Evolutionary conservation across 2,113 vertebrate genomes (phyloP).

Genomic region (Lucifuga dentata): DNA sequence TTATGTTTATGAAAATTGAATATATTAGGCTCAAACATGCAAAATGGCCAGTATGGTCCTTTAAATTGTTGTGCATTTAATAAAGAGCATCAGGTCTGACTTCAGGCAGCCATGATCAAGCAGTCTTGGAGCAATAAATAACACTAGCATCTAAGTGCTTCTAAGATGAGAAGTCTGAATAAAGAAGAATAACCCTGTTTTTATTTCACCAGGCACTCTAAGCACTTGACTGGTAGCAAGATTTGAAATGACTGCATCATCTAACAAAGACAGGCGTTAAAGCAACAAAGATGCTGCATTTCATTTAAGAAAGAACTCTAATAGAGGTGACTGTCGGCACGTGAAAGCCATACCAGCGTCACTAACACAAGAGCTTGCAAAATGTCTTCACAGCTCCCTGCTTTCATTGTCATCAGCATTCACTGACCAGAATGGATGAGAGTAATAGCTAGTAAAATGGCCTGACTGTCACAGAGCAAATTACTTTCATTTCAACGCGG

Average conservation of each 20-base stretch:
- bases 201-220: slow-evolving; percentile 1
- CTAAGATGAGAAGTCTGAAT: slow-evolving; percentile 22
- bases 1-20: too few species aligned
- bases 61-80: slow-evolving; percentile 45
- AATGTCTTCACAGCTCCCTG: slow-evolving; percentile 73
- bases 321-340: slow-evolving; percentile 30
- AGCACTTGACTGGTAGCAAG: slow-evolving; percentile 10
- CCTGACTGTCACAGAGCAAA: slow-evolving; percentile 75
- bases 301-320: slow-evolving; percentile 23
- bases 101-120: slow-evolving; percentile 42
- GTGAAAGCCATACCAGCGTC: slow-evolving; percentile 47
- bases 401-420: slow-evolving; percentile 75
- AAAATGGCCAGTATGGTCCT: too few species aligned
- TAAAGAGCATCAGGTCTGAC: slow-evolving; percentile 53
- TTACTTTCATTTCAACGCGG: slow-evolving; percentile 71
- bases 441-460: slow-evolving; percentile 79
- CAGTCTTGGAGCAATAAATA: slow-evolving; percentile 47
- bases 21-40: too few species aligned
- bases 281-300: slow-evolving; percentile 1
- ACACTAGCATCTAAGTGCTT: background rate
- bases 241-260: slow-evolving; percentile 3
- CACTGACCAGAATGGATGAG: slow-evolving; percentile 78
- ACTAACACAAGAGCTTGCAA: slow-evolving; percentile 60
- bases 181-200: slow-evolving; percentile 4
- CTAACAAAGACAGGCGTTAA: slow-evolving; percentile 22